A percentile compares a stretch with the other conserved stretches of the same genome.
phyloP scores from a whole-genome alignment of 1,140 invertebrate genomes.

The Panulirus ornatus region DNA sequence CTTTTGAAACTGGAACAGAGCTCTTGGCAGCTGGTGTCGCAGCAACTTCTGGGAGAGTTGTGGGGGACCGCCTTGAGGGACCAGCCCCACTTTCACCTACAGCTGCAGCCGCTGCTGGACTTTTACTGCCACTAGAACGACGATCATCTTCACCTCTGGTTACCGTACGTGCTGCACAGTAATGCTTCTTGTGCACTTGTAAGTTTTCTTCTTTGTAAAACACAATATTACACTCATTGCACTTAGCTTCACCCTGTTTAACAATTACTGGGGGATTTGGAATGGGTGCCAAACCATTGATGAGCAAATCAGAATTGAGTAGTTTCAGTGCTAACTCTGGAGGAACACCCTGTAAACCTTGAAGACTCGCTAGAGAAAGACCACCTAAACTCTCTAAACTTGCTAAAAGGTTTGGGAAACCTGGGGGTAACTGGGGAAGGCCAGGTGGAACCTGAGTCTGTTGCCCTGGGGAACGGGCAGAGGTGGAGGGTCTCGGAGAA shows the following conservation, averaged over 20 bases:
- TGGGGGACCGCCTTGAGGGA: constrained; percentile 55
- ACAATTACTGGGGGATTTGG: constrained; percentile 73
- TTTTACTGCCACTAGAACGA: constrained; percentile 70
- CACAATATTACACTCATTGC: constrained; percentile 97
- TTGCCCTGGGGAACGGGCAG: constrained; percentile 62
- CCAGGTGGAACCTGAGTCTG: constrained; percentile 59
- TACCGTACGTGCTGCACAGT: constrained; percentile 87
- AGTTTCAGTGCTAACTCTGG: constrained; percentile 83
- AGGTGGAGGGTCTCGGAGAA: constrained; percentile 74
- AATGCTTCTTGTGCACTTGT: constrained; percentile 94
- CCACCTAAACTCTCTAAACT: constrained; percentile 69
- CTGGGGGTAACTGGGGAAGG: constrained; percentile 62
- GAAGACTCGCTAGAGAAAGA: constrained; percentile 55
- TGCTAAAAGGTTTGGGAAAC: constrained; percentile 67
- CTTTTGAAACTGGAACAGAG: constrained; percentile 77
- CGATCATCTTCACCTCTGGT: constrained; percentile 70
- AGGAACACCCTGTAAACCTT: constrained; percentile 76
- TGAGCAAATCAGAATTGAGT: constrained; percentile 77
- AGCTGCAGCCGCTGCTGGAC: constrained; percentile 78
- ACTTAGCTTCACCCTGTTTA: constrained; percentile 89
- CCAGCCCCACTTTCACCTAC: constrained; percentile 79
- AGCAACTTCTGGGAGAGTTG: constrained; percentile 65
- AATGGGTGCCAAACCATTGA: constrained; percentile 79
- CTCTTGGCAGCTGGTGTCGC: constrained; percentile 78
- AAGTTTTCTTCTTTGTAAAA: constrained; percentile 98